phyloP scores from a whole-genome alignment of 2,113 vertebrate species.

The Mormyrus iriodes region DNA sequence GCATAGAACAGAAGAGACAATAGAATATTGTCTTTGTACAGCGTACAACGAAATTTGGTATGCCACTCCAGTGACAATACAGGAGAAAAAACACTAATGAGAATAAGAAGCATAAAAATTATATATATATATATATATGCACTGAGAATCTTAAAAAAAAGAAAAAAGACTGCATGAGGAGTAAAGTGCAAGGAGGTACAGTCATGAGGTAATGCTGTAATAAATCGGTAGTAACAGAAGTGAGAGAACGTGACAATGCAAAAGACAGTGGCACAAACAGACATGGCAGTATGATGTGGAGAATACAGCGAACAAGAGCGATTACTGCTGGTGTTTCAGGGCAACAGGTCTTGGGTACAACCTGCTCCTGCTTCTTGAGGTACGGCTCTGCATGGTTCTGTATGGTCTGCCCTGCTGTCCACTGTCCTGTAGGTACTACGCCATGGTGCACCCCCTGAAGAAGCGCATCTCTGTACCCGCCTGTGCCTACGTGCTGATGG shows the following conservation, averaged over 20 bases:
- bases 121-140: background rate
- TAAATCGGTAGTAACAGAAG: background rate
- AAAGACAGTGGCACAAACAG: background rate
- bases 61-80: background rate
- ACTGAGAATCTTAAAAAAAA: background rate
- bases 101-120: background rate
- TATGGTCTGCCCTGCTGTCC: background rate
- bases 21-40: background rate
- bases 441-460: constrained; percentile 76
- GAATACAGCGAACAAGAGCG: background rate
- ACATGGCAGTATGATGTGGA: background rate
- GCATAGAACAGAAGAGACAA: background rate
- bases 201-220: background rate
- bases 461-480: constrained; percentile 70
- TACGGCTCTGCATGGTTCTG: background rate
- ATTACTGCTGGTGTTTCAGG: background rate
- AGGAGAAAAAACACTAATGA: background rate
- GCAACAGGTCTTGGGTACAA: background rate
- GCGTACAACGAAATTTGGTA: background rate
- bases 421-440: constrained; percentile 62
- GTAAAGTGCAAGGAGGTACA: background rate
- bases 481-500: constrained; percentile 66
- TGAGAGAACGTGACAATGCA: background rate
- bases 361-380: background rate
- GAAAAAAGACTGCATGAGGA: background rate